phyloP scores from a whole-genome alignment of 2,888 invertebrate genomes.

The Protonemura montana region DNA sequence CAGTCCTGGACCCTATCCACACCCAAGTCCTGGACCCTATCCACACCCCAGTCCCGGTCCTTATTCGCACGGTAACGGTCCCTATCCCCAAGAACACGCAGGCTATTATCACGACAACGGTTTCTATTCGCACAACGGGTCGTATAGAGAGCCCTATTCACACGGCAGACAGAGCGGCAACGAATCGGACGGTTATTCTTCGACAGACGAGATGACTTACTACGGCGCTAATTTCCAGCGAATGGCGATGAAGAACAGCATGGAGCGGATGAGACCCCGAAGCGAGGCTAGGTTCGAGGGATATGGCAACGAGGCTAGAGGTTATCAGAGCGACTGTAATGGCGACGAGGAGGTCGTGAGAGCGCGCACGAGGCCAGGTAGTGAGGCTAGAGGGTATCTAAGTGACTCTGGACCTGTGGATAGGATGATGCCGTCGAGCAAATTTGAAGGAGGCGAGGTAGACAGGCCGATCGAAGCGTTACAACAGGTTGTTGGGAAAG shows the following conservation, averaged over 20 bases:
- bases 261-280: neutral
- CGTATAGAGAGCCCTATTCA: neutral
- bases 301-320: neutral
- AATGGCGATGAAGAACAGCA: conserved; percentile 35
- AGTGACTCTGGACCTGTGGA: neutral
- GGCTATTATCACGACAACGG: no score
- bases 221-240: conserved; percentile 51
- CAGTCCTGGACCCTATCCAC: conserved; percentile 46
- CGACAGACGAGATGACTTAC: conserved; percentile 60
- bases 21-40: conserved; percentile 46
- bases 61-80: conserved; percentile 34
- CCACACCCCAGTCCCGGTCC: conserved; percentile 47
- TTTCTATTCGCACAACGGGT: no score
- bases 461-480: neutral
- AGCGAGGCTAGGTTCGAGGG: neutral
- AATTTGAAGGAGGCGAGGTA: neutral
- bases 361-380: neutral
- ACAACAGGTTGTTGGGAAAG: neutral
- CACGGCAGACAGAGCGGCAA: neutral
- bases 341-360: neutral
- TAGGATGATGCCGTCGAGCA: neutral
- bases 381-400: neutral
- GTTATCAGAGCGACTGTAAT: neutral
- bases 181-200: conserved; percentile 56
- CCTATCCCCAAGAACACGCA: conserved; percentile 51